Base-by-base conservation (phyloP, 2,797 vertebrate genomes). In the Cetoscarus ocellatus region DNA sequence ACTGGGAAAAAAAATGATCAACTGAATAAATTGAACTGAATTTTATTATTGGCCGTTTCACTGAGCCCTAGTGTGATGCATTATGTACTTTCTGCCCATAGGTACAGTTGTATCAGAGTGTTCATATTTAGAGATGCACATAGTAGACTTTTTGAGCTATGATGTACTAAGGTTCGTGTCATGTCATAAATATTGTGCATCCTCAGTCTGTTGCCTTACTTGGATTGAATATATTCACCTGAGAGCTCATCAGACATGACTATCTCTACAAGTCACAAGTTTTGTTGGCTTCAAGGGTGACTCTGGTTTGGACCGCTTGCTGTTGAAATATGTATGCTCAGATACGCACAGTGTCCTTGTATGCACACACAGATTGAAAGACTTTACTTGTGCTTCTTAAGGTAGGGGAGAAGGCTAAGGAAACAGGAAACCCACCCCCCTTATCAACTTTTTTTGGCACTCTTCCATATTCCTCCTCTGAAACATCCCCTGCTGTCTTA, bases 391-490 rank as follows among this genome's bases (percentile, higher is more conserved):
- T 90, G 61, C 70, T 48, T 49, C 5, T 8, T 40, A 61, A 49
- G 45, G 66, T 38, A 84, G 61, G 44, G 51, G 39, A 81, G 61
- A 44, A 52, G 27, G 76, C 66, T 63, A 63, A 82, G 50, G 75
- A 82, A 89, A 90, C 86, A 84, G 80, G 88, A 88, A 81, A 70
- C 70, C 55, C 50, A 8, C 45, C 61, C 39, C 17, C 63, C 55
- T 55, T 63, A 70, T 75, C 51, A 45, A 68, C 66, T 67, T 64
- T 68, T 77, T 77, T 42, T 76, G 74, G 75, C 79, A 75, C 52
- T 60, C 27, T 57, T 81, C 64, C 70, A 76, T 50, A 36, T 48
- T 63, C 54, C 55, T 75, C 67, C 51, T 71, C 58, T 79, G 17
- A 71, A 63, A 56, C 67, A 55, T 42, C 48, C 74, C 49, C 27